A percentile compares a stretch with the other conserved stretches of the same genome.
Evolutionary conservation across 2,797 vertebrate genomes (phyloP).

Genomic region (Danionella dracula): DNA sequence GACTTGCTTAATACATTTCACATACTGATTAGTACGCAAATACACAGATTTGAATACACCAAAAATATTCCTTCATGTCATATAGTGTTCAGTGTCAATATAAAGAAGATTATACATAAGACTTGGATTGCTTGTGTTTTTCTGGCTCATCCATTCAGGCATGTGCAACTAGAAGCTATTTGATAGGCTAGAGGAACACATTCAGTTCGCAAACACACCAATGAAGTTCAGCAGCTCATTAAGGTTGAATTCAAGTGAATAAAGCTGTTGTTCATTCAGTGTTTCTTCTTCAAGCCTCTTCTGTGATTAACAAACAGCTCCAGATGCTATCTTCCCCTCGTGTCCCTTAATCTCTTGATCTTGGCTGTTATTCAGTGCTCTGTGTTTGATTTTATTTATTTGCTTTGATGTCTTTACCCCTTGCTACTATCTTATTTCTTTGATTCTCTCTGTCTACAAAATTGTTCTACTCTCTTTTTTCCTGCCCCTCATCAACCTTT

Average conservation of each 20-base stretch:
- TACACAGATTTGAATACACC: no score
- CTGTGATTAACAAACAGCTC: slow-evolving; percentile 42
- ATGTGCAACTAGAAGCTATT: background rate
- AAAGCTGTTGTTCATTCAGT: background rate
- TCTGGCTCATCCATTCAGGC: slow-evolving; percentile 9
- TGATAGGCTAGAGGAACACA: slow-evolving; percentile 18
- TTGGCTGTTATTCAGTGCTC: slow-evolving; percentile 65
- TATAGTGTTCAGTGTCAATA: no score
- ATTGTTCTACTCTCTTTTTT: slow-evolving; percentile 46
- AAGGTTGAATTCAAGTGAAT: background rate
- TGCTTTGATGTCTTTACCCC: no score
- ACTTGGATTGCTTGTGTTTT: no score
- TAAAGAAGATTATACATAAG: no score
- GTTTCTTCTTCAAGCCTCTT: slow-evolving; percentile 42
- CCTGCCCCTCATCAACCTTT: slow-evolving; percentile 55
- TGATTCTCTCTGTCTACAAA: slow-evolving; percentile 55
- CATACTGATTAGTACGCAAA: no score
- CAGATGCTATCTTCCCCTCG: background rate
- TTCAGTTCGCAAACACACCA: background rate
- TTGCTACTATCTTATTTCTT: slow-evolving; percentile 12
- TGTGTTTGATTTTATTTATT: no score
- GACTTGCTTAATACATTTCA: no score
- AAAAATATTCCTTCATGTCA: no score
- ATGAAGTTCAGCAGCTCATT: slow-evolving; percentile 1
- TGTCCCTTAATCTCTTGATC: slow-evolving; percentile 14